Evolutionary conservation across 2,888 invertebrate species (phyloP).

Genomic region (Nymphalis polychloros): DNA sequence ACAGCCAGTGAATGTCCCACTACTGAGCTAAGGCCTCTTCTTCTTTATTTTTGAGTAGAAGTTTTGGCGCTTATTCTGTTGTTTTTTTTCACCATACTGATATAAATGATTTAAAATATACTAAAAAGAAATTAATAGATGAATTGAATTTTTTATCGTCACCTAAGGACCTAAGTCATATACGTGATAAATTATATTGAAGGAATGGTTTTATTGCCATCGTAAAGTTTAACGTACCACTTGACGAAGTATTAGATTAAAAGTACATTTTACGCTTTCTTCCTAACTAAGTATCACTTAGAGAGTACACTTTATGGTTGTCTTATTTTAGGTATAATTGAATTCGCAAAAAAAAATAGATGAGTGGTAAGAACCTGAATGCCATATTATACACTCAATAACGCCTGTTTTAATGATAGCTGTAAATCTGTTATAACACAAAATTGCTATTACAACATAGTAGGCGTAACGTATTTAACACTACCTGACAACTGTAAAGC

Average conservation of each 20-base stretch:
- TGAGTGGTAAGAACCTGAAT: too few relatives aligned
- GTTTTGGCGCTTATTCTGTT: too few relatives aligned
- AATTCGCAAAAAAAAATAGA: too few relatives aligned
- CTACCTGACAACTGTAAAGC: too few relatives aligned
- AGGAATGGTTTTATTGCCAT: conserved; percentile 16
- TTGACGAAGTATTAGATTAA: conserved; percentile 15
- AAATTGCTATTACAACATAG: conserved; percentile 8
- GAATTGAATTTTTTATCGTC: conserved; percentile 7
- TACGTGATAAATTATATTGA: conserved; percentile 22
- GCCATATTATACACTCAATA: background rate
- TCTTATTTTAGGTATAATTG: background rate
- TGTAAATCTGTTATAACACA: too few relatives aligned
- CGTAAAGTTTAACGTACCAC: conserved; percentile 20
- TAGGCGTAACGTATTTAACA: background rate
- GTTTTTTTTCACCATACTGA: too few relatives aligned
- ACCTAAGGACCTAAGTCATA: background rate
- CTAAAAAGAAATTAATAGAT: too few relatives aligned
- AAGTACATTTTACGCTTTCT: conserved; percentile 12
- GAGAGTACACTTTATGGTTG: background rate
- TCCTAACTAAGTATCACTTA: conserved; percentile 7
- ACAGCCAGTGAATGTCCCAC: too few relatives aligned
- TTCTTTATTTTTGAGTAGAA: too few relatives aligned
- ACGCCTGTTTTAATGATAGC: background rate
- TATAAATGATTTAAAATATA: too few relatives aligned
- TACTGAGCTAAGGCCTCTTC: too few relatives aligned